These are phyloP conservation scores for Choloepus didactylus DNA, from an alignment of 2,797 vertebrate species.

Conservation along the genomic window DNA sequence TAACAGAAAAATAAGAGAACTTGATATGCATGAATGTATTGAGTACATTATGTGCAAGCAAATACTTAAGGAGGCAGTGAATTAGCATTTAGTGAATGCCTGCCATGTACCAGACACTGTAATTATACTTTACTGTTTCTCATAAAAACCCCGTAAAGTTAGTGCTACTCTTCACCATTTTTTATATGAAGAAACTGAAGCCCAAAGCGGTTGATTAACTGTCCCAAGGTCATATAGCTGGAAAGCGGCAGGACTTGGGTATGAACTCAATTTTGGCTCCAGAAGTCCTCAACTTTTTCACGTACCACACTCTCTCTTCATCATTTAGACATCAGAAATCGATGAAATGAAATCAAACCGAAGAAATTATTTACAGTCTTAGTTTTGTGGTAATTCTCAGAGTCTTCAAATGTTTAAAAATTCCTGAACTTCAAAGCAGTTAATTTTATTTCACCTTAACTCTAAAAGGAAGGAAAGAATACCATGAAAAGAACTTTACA, in stretches of 20 bases:
- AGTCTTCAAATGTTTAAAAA: slow-evolving; percentile 33
- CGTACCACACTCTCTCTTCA: not conserved
- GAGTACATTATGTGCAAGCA: not conserved
- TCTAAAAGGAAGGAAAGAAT: slow-evolving; percentile 35
- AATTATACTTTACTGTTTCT: slow-evolving; percentile 4
- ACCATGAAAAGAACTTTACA: slow-evolving; percentile 40
- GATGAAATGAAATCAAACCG: not conserved
- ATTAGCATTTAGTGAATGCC: not conserved
- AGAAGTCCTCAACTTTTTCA: slow-evolving; percentile 32
- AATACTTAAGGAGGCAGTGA: slow-evolving; percentile 3
- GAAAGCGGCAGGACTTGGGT: not conserved
- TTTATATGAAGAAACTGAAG: not conserved
- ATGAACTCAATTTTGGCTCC: slow-evolving; percentile 5
- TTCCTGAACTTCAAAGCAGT: slow-evolving; percentile 63
- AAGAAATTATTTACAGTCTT: slow-evolving; percentile 47
- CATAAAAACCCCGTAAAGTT: not conserved
- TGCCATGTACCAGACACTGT: not conserved
- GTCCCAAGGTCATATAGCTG: not conserved
- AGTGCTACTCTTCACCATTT: slow-evolving; percentile 4
- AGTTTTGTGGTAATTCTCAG: slow-evolving; percentile 69
- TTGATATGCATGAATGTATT: not conserved
- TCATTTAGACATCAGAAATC: slow-evolving; percentile 34
- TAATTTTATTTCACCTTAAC: slow-evolving; percentile 57
- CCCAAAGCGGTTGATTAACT: slow-evolving; percentile 8
- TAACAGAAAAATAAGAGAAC: not conserved